A percentile compares a stretch with the other conserved stretches of the same genome.
phyloP scores from a whole-genome alignment of 2,888 invertebrate genomes.

The Andrena chrysosceles region DNA sequence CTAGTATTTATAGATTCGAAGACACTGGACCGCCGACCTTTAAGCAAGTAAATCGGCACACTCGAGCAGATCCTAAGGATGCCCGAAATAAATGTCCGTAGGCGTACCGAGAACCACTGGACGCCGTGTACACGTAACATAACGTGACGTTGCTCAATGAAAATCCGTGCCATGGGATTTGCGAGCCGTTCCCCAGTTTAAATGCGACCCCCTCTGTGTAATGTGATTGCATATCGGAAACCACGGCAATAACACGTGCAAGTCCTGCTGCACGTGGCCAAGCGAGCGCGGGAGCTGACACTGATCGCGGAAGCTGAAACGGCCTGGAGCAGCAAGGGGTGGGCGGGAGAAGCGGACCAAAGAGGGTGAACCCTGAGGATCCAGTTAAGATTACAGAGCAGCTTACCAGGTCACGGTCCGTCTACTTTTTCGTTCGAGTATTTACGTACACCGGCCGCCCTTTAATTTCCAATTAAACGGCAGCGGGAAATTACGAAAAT shows the following conservation, averaged over 20 bases:
- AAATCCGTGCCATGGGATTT: slow-evolving; percentile 52
- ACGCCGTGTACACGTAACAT: slow-evolving; percentile 59
- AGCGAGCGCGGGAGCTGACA: slow-evolving; percentile 16
- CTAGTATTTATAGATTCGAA: slow-evolving; percentile 21
- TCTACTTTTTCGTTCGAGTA: slow-evolving; percentile 27
- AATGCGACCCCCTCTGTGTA: slow-evolving; percentile 33
- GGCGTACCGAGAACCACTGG: slow-evolving; percentile 15
- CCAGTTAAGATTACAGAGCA: slow-evolving; percentile 47
- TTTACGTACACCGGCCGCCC: slow-evolving; percentile 7
- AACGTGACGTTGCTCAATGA: slow-evolving; percentile 62
- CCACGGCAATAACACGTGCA: slow-evolving; percentile 47
- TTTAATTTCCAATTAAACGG: slow-evolving; percentile 8
- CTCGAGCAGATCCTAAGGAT: slow-evolving; percentile 9
- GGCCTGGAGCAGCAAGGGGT: background rate
- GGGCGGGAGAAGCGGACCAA: background rate
- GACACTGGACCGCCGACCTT: background rate
- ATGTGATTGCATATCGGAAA: slow-evolving; percentile 29
- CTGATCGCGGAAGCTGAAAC: slow-evolving; percentile 30
- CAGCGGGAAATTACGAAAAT: background rate
- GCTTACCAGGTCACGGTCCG: slow-evolving; percentile 55
- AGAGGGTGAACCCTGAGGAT: slow-evolving; percentile 32
- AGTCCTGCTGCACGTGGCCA: background rate
- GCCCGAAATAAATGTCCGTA: slow-evolving; percentile 30
- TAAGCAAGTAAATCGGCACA: background rate
- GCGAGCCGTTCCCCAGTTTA: slow-evolving; percentile 17